Evolutionary conservation across 1,140 invertebrate species (phyloP).

Genomic region (Achatina immaculata): DNA sequence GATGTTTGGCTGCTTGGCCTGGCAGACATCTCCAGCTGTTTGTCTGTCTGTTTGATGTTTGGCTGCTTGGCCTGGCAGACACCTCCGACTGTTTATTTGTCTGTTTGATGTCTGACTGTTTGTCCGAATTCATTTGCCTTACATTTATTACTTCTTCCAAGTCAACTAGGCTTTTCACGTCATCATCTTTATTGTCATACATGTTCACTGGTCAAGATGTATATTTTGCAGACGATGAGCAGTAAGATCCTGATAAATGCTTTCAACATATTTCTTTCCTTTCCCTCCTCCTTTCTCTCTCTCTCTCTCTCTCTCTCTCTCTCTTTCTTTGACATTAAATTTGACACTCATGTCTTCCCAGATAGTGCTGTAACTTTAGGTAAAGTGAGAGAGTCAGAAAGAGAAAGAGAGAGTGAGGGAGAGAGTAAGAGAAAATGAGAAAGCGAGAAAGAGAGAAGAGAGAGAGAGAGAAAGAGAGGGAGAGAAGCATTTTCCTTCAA

Average conservation of each 20-base stretch:
- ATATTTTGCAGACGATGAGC: no score
- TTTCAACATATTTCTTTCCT: no score
- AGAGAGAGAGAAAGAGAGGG: not conserved
- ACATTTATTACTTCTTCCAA: not conserved
- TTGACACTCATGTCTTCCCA: no score
- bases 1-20: not conserved
- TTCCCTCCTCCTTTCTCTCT: no score
- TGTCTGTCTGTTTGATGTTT: slow-evolving; percentile 15
- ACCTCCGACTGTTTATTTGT: not conserved
- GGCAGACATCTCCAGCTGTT: slow-evolving; percentile 5
- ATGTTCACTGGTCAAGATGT: no score
- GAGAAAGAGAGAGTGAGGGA: slow-evolving; percentile 16
- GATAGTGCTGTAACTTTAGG: no score
- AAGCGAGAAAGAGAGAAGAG: not conserved
- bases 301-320: no score
- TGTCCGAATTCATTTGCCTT: not conserved
- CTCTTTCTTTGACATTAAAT: no score
- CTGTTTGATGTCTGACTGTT: no score
- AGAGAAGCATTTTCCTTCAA: not conserved
- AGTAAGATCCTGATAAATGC: no score
- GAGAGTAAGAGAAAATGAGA: not conserved
- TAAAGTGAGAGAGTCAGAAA: not conserved
- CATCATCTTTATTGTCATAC: no score
- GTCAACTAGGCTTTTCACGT: not conserved
- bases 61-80: no score